Percentiles rank a stretch among this genome's conserved stretches.
Evolutionary conservation across 2,888 invertebrate species (phyloP).

Genomic region (Matsumyia berberina): DNA sequence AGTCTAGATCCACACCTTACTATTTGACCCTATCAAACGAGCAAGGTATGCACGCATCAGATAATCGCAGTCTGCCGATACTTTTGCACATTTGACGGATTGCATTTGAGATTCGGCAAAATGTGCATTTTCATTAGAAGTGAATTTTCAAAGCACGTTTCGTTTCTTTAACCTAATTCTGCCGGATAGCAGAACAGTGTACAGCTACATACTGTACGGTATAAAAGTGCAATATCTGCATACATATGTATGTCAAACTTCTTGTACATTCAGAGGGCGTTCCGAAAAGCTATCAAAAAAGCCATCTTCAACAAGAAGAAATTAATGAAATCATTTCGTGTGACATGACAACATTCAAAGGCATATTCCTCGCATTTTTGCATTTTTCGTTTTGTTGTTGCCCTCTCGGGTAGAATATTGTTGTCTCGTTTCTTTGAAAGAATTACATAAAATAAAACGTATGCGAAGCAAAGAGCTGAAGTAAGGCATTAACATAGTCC

Average conservation of each 20-base stretch:
- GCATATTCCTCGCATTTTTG: neutral
- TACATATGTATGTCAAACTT: no score
- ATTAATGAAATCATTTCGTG: neutral
- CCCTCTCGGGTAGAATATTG: constrained; percentile 5
- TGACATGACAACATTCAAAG: neutral
- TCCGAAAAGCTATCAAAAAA: constrained; percentile 1
- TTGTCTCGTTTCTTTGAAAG: constrained; percentile 51
- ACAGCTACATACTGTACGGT: no score
- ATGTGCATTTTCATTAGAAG: neutral
- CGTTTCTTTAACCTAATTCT: neutral
- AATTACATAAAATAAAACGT: constrained; percentile 44
- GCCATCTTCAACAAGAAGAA: neutral
- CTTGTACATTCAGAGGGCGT: neutral
- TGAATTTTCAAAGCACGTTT: neutral
- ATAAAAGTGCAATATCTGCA: no score
- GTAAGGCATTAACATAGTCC: constrained; percentile 1
- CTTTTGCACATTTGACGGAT: no score
- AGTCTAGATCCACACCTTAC: no score
- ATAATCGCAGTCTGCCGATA: no score
- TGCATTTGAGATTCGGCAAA: neutral
- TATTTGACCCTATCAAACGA: no score
- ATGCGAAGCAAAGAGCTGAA: neutral
- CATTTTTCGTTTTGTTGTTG: neutral
- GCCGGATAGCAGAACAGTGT: no score
- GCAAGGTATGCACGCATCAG: no score